Evolutionary conservation across 2,797 vertebrate species (phyloP).

Genomic region (Aphelocoma californica): DNA sequence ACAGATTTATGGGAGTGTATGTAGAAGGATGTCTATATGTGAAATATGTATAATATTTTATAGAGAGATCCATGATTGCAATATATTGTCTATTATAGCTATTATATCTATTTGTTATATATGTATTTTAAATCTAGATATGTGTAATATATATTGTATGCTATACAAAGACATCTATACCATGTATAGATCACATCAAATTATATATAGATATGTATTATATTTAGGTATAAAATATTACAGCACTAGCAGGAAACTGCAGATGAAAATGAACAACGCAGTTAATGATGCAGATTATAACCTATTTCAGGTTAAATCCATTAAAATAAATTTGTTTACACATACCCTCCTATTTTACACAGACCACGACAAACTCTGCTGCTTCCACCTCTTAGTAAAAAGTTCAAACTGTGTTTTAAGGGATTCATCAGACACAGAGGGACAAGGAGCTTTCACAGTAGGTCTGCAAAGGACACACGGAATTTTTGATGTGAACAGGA

Average conservation of each 20-base stretch:
- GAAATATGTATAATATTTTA: background rate
- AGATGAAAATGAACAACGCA: background rate
- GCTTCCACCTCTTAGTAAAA: background rate
- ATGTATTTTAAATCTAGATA: too few relatives aligned
- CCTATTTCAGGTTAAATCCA: background rate
- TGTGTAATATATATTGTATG: too few relatives aligned
- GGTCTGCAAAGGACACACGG: background rate
- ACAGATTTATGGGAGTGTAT: fast-evolving
- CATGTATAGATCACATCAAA: background rate
- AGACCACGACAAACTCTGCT: background rate
- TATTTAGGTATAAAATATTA: background rate
- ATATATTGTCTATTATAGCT: background rate
- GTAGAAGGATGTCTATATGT: fast-evolving
- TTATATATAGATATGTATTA: background rate
- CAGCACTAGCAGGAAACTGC: background rate
- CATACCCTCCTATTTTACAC: background rate
- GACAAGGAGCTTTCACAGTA: background rate
- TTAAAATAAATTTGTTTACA: background rate
- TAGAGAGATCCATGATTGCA: background rate
- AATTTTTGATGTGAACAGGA: background rate
- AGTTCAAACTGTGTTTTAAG: background rate
- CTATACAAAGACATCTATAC: too few relatives aligned
- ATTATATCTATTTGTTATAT: background rate
- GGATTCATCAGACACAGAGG: background rate
- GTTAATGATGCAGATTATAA: background rate